These are phyloP conservation scores for Amphiprion ocellaris DNA, from an alignment of 2,113 vertebrate species.

Conservation along the genomic window DNA sequence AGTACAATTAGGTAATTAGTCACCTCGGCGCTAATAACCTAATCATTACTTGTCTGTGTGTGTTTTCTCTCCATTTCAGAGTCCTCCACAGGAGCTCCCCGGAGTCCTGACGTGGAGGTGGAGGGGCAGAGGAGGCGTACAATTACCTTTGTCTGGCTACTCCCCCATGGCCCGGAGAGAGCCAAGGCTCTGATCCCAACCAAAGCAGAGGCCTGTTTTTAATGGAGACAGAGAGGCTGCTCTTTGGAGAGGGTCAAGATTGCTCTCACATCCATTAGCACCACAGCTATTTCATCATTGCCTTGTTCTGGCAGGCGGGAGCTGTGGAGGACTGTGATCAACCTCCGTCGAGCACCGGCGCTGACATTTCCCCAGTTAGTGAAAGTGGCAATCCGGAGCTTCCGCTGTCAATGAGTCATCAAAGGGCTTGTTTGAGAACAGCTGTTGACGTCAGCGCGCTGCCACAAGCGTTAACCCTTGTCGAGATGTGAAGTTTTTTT, in stretches of 20 bases:
- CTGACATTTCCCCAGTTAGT: slow-evolving; percentile 76
- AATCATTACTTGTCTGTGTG: slow-evolving; percentile 81
- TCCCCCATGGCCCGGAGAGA: slow-evolving; percentile 61
- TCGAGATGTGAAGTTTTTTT: slow-evolving; percentile 44
- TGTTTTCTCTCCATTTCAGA: slow-evolving; percentile 75
- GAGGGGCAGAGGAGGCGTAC: slow-evolving; percentile 48
- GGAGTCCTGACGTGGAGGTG: slow-evolving; percentile 52
- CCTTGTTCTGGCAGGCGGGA: slow-evolving; percentile 61
- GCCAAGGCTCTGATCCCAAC: slow-evolving; percentile 61
- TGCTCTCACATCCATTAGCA: slow-evolving; percentile 79
- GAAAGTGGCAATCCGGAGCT: slow-evolving; percentile 71
- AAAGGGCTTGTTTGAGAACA: slow-evolving; percentile 81
- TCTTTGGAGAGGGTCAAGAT: slow-evolving; percentile 75
- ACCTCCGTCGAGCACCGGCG: slow-evolving; percentile 43
- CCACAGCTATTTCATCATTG: slow-evolving; percentile 68
- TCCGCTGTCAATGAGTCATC: slow-evolving; percentile 80
- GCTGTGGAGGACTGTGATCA: slow-evolving; percentile 67
- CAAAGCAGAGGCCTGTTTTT: slow-evolving; percentile 60
- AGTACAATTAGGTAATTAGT: slow-evolving; percentile 87
- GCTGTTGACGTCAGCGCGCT: slow-evolving; percentile 77
- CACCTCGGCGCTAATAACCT: slow-evolving; percentile 83
- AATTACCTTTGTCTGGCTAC: slow-evolving; percentile 71
- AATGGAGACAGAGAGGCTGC: slow-evolving; percentile 64
- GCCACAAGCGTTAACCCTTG: slow-evolving; percentile 71
- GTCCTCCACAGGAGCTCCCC: slow-evolving; percentile 73